Percentiles rank a stretch among this genome's conserved stretches.
Evolutionary conservation across 2,888 invertebrate genomes (phyloP).

Genomic region (Amphimallon solstitiale): DNA sequence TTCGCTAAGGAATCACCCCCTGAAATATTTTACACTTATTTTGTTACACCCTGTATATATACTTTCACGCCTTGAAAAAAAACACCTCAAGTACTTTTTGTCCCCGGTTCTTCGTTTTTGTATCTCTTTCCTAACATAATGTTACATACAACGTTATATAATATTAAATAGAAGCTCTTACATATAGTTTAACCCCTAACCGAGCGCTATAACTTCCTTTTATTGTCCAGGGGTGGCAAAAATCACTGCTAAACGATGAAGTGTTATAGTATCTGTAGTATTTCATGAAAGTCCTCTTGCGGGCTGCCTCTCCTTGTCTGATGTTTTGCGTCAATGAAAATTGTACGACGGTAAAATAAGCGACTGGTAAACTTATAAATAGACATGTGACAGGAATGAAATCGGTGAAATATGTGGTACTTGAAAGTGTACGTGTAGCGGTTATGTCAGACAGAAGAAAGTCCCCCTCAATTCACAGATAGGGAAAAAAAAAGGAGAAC

Average conservation of each 20-base stretch:
- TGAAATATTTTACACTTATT: too few relatives aligned
- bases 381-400: conserved; percentile 32
- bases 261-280: background rate
- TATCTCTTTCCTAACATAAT: background rate
- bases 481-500: too few relatives aligned
- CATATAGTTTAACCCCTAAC: conserved; percentile 7
- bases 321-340: conserved; percentile 24
- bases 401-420: conserved; percentile 38
- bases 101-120: background rate
- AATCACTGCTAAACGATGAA: conserved; percentile 16
- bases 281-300: background rate
- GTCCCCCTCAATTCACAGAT: conserved; percentile 1
- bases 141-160: background rate
- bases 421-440: conserved; percentile 24
- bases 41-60: too few relatives aligned
- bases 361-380: conserved; percentile 24
- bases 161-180: background rate
- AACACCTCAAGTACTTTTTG: background rate
- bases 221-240: background rate
- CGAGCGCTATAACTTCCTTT: conserved; percentile 6
- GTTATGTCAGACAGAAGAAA: conserved; percentile 21
- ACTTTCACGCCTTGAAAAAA: conserved; percentile 22
- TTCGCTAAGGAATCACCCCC: too few relatives aligned
- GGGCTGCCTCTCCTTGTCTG: too few relatives aligned
- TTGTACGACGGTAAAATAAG: conserved; percentile 24